A percentile compares a stretch with the other conserved stretches of the same genome.
Evolutionary conservation across 2,113 vertebrate species (phyloP).

Genomic region (Limanda limanda): DNA sequence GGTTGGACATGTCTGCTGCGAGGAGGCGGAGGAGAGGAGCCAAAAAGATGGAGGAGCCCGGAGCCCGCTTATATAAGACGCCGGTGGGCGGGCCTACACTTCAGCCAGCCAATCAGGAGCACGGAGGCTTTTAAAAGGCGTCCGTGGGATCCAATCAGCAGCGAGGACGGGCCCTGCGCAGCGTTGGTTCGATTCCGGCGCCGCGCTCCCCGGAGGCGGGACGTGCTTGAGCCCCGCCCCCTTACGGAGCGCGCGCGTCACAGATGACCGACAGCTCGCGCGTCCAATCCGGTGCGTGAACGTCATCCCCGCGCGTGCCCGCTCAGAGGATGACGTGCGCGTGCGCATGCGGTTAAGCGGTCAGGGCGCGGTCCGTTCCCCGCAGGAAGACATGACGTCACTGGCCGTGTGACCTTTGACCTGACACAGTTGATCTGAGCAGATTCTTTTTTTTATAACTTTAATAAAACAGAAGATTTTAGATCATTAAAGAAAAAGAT

Average conservation of each 20-base stretch:
- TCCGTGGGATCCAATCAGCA: conserved; percentile 18
- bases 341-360: conserved; percentile 16
- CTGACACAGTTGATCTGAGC: neutral
- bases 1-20: conserved; percentile 66
- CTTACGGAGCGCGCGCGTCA: neutral
- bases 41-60: conserved; percentile 52
- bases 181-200: conserved; percentile 9
- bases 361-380: conserved; percentile 63
- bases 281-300: conserved; percentile 18
- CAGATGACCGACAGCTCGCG: conserved; percentile 21
- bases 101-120: conserved; percentile 44
- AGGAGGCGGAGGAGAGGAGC: conserved; percentile 15
- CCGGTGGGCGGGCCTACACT: conserved; percentile 18
- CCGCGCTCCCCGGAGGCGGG: rapidly evolving
- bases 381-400: neutral
- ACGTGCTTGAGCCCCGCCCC: conserved; percentile 19
- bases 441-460: too few species aligned
- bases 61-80: conserved; percentile 58
- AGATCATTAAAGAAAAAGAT: too few species aligned
- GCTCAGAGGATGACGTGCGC: neutral
- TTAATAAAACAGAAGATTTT: too few species aligned
- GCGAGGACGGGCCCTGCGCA: neutral
- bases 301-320: conserved; percentile 20
- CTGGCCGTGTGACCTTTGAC: neutral
- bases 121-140: neutral